Evolutionary conservation across 2,113 vertebrate genomes (phyloP).

Genomic region (Thinocorus orbignyianus): DNA sequence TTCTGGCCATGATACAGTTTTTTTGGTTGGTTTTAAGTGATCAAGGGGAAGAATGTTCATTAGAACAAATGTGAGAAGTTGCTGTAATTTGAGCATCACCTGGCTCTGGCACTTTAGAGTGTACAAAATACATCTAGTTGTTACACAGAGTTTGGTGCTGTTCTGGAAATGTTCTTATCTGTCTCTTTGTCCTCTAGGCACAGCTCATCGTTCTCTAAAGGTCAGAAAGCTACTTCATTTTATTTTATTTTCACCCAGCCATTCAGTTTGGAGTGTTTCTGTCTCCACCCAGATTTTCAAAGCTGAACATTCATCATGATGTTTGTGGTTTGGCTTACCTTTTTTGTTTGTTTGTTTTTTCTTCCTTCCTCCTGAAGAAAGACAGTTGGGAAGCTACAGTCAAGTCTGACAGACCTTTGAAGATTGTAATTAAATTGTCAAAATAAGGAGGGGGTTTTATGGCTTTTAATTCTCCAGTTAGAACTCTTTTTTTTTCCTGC

Average conservation of each 20-base stretch:
- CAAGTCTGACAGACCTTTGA: slow-evolving; percentile 8
- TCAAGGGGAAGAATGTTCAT: not conserved
- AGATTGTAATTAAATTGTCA: not conserved
- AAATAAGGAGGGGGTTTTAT: not conserved
- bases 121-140: not conserved
- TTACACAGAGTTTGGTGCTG: not conserved
- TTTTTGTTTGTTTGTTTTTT: not conserved
- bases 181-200: not conserved
- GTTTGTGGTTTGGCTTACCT: not conserved
- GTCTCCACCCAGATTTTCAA: not conserved
- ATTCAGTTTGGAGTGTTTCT: not conserved
- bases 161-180: not conserved
- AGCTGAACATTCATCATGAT: not conserved
- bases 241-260: not conserved
- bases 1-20: not conserved
- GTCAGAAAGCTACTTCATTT: not conserved
- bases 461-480: not conserved
- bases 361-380: not conserved
- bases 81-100: not conserved
- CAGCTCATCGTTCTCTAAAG: not conserved
- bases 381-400: not conserved
- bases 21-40: not conserved
- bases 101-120: not conserved
- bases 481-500: not conserved
- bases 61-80: not conserved